Conservation (phyloP, 2,113 vertebrate species). For the Brienomyrus longianalis region DNA sequence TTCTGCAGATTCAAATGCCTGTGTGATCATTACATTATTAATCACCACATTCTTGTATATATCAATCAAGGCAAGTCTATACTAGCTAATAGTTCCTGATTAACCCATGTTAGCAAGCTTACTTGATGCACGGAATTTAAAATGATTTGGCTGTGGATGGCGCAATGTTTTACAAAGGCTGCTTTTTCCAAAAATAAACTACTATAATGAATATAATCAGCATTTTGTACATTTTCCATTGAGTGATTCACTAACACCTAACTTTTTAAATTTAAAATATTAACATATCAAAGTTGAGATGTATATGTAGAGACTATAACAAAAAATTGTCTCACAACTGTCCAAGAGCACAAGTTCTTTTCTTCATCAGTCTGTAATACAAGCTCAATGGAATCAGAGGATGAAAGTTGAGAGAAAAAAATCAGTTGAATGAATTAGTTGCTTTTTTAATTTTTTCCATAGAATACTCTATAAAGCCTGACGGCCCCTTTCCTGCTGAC, state of each 20-base stretch:
- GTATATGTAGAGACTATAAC: not conserved
- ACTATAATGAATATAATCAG: not conserved
- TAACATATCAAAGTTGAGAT: not conserved
- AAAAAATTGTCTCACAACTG: not conserved
- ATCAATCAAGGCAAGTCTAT: not conserved
- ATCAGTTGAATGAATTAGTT: not conserved
- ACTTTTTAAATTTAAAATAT: not conserved
- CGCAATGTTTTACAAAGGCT: not conserved
- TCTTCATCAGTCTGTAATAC: not conserved
- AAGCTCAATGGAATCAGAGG: not conserved
- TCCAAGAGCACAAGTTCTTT: not conserved
- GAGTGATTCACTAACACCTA: not conserved
- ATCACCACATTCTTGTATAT: not conserved
- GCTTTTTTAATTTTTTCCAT: not conserved
- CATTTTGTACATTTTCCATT: not conserved
- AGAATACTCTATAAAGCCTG: slow-evolving; percentile 9
- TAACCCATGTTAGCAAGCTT: not conserved
- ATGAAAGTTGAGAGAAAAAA: not conserved
- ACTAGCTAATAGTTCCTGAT: not conserved
- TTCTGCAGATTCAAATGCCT: not conserved
- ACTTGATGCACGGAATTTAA: not conserved
- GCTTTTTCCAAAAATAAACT: not conserved
- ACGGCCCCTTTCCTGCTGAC: slow-evolving; percentile 8
- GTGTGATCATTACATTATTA: not conserved
- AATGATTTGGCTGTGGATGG: not conserved